phyloP scores from a whole-genome alignment of 2,888 invertebrate species.

The Diaperis boleti region DNA sequence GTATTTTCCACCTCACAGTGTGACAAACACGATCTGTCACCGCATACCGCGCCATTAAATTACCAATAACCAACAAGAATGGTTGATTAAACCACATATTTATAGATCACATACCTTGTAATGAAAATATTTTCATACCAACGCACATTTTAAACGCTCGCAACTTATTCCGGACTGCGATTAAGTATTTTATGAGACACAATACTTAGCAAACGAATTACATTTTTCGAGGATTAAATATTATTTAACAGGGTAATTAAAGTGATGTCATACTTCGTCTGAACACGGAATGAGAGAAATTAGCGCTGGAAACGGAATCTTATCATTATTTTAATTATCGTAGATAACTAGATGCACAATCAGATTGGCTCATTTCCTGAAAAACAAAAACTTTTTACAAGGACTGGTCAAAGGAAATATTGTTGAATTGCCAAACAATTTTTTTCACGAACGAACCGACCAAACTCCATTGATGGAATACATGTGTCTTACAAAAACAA shows the following conservation, averaged over 20 bases:
- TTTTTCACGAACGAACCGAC: no score
- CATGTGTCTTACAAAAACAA: not conserved
- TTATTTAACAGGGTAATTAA: not conserved
- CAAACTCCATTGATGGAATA: not conserved
- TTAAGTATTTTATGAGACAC: not conserved
- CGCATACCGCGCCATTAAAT: no score
- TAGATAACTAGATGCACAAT: constrained; percentile 3
- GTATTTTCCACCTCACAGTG: no score
- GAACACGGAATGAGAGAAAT: not conserved
- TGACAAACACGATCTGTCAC: no score
- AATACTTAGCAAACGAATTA: not conserved
- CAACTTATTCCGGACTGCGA: not conserved
- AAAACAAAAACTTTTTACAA: no score
- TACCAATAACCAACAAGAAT: no score
- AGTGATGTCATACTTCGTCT: not conserved
- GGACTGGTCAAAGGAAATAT: no score
- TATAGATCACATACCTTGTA: not conserved
- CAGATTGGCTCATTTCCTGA: constrained; percentile 7
- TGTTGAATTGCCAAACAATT: no score
- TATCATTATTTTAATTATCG: not conserved
- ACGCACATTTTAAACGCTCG: not conserved
- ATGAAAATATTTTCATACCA: not conserved
- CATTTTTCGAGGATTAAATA: not conserved
- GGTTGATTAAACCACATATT: not conserved
- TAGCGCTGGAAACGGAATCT: not conserved